These are phyloP conservation scores for Caenorhabditis japonica DNA, from an alignment of 2,888 invertebrate species.

Conservation along the genomic window DNA sequence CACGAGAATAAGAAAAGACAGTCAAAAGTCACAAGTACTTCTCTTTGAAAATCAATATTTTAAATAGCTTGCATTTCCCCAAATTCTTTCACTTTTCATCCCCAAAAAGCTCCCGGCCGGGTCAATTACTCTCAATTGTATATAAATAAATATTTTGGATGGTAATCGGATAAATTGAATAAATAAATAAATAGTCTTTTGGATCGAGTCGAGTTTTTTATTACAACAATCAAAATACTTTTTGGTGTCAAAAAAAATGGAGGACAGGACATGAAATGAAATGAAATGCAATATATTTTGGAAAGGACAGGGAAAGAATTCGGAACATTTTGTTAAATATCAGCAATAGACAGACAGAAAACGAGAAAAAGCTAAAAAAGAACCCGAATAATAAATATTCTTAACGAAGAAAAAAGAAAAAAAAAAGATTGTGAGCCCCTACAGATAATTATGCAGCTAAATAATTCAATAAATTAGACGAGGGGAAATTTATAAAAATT, in stretches of 20 bases:
- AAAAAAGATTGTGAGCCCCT: conserved; percentile 8
- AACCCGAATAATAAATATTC: conserved; percentile 19
- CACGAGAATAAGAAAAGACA: conserved; percentile 49
- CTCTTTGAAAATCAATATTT: conserved; percentile 10
- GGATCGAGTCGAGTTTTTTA: no score
- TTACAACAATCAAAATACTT: neutral
- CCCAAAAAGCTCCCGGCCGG: neutral
- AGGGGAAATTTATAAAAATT: neutral
- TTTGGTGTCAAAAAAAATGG: conserved; percentile 4
- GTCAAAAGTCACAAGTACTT: conserved; percentile 41
- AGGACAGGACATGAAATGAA: neutral
- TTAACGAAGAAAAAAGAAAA: conserved; percentile 1
- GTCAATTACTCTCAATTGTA: neutral
- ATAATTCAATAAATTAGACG: neutral
- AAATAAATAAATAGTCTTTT: conserved; percentile 21
- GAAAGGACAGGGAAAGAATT: no score
- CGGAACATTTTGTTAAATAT: no score
- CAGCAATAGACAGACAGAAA: neutral
- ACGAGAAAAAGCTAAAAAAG: conserved; percentile 20
- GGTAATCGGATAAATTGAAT: conserved; percentile 4
- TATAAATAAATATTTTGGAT: neutral
- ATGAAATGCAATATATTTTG: no score
- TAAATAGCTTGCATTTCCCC: conserved; percentile 1
- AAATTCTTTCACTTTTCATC: neutral
- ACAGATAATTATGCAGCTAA: conserved; percentile 29